phyloP scores from a whole-genome alignment of 2,797 vertebrate species.

The Hirundo rustica region DNA sequence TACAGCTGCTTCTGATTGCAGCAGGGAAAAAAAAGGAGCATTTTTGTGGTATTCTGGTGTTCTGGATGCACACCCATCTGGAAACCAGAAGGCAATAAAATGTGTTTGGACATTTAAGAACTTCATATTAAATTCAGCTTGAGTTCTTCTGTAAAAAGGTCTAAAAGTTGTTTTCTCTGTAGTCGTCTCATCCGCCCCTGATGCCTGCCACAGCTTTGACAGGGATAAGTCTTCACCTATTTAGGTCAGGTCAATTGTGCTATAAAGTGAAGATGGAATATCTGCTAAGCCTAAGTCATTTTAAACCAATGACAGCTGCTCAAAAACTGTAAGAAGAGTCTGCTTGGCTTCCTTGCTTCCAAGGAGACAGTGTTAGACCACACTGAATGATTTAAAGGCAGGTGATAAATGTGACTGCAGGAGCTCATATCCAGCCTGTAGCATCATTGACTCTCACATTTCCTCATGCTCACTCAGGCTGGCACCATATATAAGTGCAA shows the following conservation, averaged over 20 bases:
- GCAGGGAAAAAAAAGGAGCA: not conserved
- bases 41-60: constrained; percentile 40
- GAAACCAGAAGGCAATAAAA: constrained; percentile 40
- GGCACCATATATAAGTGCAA: not conserved
- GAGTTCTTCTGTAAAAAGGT: not conserved
- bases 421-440: not conserved
- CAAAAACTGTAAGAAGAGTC: not conserved
- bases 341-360: constrained; percentile 18
- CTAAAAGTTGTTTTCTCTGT: not conserved
- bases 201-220: not conserved
- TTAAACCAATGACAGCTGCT: not conserved
- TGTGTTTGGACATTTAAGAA: not conserved
- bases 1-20: constrained; percentile 29
- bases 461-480: not conserved
- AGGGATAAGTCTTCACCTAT: not conserved
- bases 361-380: not conserved
- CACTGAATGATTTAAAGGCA: constrained; percentile 27
- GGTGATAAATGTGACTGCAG: not conserved
- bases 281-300: not conserved
- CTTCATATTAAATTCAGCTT: not conserved
- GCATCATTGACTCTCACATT: not conserved
- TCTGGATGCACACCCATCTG: constrained; percentile 4
- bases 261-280: not conserved
- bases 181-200: not conserved
- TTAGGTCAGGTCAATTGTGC: not conserved